A percentile compares a stretch with the other conserved stretches of the same genome.
These are phyloP conservation scores for Pollicipes pollicipes DNA, from an alignment of 1,140 invertebrate species.

Conservation along the genomic window DNA sequence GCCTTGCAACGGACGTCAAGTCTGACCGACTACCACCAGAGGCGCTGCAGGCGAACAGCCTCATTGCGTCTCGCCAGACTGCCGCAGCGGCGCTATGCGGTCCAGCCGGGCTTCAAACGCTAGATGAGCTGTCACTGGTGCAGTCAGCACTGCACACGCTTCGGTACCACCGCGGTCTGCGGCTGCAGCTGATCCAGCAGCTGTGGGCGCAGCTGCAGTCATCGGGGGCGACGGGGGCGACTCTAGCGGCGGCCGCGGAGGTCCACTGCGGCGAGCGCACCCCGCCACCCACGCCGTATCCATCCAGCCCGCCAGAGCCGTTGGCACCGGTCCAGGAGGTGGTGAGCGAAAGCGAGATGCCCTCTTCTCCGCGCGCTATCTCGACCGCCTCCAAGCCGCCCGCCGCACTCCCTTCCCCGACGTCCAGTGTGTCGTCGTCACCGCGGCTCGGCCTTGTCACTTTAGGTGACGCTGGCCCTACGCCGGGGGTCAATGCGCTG, in stretches of 20 bases:
- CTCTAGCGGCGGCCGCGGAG: conserved; percentile 11
- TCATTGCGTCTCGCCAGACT: too few relatives aligned
- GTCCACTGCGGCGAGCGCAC: conserved; percentile 6
- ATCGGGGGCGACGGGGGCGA: conserved; percentile 24
- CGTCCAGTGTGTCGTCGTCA: conserved; percentile 19
- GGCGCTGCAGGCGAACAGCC: too few relatives aligned
- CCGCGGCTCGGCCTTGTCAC: conserved; percentile 15
- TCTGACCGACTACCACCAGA: too few relatives aligned
- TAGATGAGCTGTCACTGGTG: conserved; percentile 69
- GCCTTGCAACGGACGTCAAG: too few relatives aligned
- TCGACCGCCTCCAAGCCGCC: too few relatives aligned
- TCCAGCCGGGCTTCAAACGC: too few relatives aligned
- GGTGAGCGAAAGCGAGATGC: too few relatives aligned
- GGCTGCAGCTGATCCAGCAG: conserved; percentile 79
- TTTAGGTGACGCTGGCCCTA: conserved; percentile 41
- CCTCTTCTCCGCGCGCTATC: too few relatives aligned
- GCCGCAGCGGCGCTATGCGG: too few relatives aligned
- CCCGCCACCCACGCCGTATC: too few relatives aligned
- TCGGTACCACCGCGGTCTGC: conserved; percentile 84
- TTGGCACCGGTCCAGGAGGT: too few relatives aligned
- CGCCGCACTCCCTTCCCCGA: conserved; percentile 25
- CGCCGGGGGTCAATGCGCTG: conserved; percentile 66
- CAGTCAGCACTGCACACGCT: conserved; percentile 77
- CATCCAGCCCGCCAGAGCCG: too few relatives aligned
- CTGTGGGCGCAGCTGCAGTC: conserved; percentile 73